Evolutionary conservation across 2,888 invertebrate species (phyloP).

Genomic region (Parnassius apollo): DNA sequence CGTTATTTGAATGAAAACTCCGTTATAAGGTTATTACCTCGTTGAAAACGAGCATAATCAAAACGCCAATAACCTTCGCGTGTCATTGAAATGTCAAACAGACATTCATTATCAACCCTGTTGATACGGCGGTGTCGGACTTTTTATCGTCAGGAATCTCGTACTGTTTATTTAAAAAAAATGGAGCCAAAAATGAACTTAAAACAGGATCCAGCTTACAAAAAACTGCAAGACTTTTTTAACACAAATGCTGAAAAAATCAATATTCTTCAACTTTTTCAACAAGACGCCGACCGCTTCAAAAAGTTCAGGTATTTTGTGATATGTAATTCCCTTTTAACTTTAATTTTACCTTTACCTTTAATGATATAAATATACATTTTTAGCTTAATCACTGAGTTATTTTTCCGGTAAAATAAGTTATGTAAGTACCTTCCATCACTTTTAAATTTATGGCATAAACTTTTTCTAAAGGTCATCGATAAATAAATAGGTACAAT

Average conservation of each 20-base stretch:
- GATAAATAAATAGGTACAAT: slow-evolving; percentile 34
- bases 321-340: background rate
- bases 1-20: too few relatives aligned
- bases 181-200: slow-evolving; percentile 74
- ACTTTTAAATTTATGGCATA: slow-evolving; percentile 10
- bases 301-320: slow-evolving; percentile 90
- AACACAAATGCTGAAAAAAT: slow-evolving; percentile 86
- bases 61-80: slow-evolving; percentile 71
- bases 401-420: too few relatives aligned
- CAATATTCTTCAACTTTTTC: slow-evolving; percentile 91
- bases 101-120: slow-evolving; percentile 66
- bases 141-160: slow-evolving; percentile 36
- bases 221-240: slow-evolving; percentile 88
- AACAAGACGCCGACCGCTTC: slow-evolving; percentile 90
- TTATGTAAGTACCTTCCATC: background rate
- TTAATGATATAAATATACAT: too few relatives aligned
- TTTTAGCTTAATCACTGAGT: too few relatives aligned
- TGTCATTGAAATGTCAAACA: slow-evolving; percentile 75
- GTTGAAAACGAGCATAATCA: slow-evolving; percentile 34
- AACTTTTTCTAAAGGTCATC: slow-evolving; percentile 56
- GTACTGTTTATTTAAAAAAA: slow-evolving; percentile 43
- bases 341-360: too few relatives aligned
- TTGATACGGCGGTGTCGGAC: slow-evolving; percentile 44
- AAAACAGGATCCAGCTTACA: slow-evolving; percentile 84
- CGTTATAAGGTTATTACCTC: too few relatives aligned